phyloP scores from a whole-genome alignment of 2,113 vertebrate species.

The Platysteira castanea region DNA sequence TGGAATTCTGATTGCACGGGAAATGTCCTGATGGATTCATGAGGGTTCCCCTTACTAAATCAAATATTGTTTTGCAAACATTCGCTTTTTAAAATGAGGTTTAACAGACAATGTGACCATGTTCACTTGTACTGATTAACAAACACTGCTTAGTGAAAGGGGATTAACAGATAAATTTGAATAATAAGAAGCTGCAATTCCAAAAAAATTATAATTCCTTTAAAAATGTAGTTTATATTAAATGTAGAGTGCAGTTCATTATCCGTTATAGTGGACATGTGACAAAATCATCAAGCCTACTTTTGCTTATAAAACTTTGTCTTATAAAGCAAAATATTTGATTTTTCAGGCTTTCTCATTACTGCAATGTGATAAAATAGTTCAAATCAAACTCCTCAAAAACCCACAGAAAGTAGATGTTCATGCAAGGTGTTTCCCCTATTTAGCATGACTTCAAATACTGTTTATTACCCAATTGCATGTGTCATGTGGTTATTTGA shows the following conservation, averaged over 20 bases:
- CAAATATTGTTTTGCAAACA: not conserved
- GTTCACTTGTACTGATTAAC: not conserved
- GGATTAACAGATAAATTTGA: not conserved
- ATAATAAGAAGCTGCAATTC: not conserved
- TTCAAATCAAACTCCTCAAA: not conserved
- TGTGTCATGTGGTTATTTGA: not conserved
- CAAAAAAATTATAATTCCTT: not conserved
- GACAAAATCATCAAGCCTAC: not conserved
- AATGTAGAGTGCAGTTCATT: not conserved
- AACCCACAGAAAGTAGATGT: not conserved
- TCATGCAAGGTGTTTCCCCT: not conserved
- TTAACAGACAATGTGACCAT: rapidly evolving
- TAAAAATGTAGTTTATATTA: not conserved
- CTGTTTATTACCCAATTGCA: not conserved
- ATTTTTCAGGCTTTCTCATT: not conserved
- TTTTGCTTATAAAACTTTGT: not conserved
- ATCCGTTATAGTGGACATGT: not conserved
- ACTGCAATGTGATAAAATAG: not conserved
- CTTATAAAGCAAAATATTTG: not conserved
- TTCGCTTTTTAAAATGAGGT: not conserved
- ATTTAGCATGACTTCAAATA: not conserved
- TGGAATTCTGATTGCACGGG: not conserved
- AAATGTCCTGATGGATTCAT: not conserved
- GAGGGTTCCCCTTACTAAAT: not conserved
- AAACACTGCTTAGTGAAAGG: not conserved